Conservation (phyloP, 2,797 vertebrate genomes). For the Danio jaintianensis region DNA sequence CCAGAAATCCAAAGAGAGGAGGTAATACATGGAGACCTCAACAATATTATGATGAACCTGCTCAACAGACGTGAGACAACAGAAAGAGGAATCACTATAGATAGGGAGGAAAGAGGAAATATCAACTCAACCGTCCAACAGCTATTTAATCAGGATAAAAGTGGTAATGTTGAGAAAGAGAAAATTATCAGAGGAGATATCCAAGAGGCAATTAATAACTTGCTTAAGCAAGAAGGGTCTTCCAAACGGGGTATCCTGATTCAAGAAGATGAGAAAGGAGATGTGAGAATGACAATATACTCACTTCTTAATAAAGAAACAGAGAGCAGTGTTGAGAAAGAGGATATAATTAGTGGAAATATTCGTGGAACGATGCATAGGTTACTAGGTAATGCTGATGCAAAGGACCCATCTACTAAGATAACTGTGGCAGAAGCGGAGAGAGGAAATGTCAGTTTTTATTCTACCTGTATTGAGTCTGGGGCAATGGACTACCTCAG, state of each 20-base stretch:
- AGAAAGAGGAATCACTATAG: slow-evolving; percentile 81
- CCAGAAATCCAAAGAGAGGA: slow-evolving; percentile 91
- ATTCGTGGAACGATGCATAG: slow-evolving; percentile 84
- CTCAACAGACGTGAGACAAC: slow-evolving; percentile 80
- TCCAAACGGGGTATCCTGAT: slow-evolving; percentile 90
- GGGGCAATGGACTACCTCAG: slow-evolving; percentile 91
- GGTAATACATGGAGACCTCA: slow-evolving; percentile 86
- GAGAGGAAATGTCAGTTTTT: slow-evolving; percentile 93
- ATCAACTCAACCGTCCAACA: slow-evolving; percentile 86
- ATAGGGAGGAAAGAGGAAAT: slow-evolving; percentile 86
- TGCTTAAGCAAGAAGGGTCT: slow-evolving; percentile 80
- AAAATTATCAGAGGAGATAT: slow-evolving; percentile 87
- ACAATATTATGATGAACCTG: slow-evolving; percentile 90
- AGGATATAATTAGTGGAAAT: slow-evolving; percentile 86
- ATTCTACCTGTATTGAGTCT: slow-evolving; percentile 92
- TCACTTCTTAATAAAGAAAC: slow-evolving; percentile 88
- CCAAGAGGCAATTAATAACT: slow-evolving; percentile 87
- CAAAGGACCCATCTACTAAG: slow-evolving; percentile 74
- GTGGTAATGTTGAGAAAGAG: slow-evolving; percentile 82
- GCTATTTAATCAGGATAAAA: slow-evolving; percentile 82
- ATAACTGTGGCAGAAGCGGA: slow-evolving; percentile 84
- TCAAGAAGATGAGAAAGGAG: slow-evolving; percentile 92
- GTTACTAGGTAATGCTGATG: slow-evolving; percentile 80
- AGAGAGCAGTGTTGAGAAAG: slow-evolving; percentile 71
- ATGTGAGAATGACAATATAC: slow-evolving; percentile 93